Base-by-base conservation (phyloP, 2,113 vertebrate species). In the Neopipo cinnamomea region DNA sequence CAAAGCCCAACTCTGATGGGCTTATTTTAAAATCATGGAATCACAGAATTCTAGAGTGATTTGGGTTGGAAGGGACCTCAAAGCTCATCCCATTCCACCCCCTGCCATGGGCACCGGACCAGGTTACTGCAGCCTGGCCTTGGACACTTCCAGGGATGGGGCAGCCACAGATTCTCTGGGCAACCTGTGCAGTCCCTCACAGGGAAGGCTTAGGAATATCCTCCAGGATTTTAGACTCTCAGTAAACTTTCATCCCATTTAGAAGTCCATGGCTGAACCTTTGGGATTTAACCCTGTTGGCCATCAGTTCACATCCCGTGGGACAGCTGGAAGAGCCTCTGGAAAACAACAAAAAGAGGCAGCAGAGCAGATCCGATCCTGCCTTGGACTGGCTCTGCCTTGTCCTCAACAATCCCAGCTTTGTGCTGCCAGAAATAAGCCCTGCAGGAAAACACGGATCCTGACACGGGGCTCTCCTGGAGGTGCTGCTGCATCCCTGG, bases 351-450 rank as follows among this genome's bases (percentile, higher is more conserved):
- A 25, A 14, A 5, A 42, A n/a, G 44, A 95, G 46, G 63, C 94
- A 88, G 82, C 12, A 16, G 78, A 77, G 91, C 91, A 44, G 9
- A 73, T 91, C 72, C 93, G 9, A 75, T 92, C 72, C 95, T 91
- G 74, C 95, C 85, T 7, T 70, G 47, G 72, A 7, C 35, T 18
- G 55, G 73, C 84, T 74, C 96, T 98, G 98, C 98, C 98, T 97
- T 95, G 35, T 56, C 88, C 95, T 97, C 97, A 84, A 98, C 98
- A 98, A 97, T 98, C 83, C 58, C 81, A 71, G 97, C 98, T 98
- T 98, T 98, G 98, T 98, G 96, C 50, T 74, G 92, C 94, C 37
- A 47, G 86, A 91, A 95, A 80, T 88, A 87, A 94, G 98, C 97
- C 98, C 98, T 44, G 88, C 50, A 84, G 98, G 98, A 96, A 96